These are phyloP conservation scores for Notolabrus celidotus DNA, from an alignment of 2,797 vertebrate genomes.

Conservation along the genomic window DNA sequence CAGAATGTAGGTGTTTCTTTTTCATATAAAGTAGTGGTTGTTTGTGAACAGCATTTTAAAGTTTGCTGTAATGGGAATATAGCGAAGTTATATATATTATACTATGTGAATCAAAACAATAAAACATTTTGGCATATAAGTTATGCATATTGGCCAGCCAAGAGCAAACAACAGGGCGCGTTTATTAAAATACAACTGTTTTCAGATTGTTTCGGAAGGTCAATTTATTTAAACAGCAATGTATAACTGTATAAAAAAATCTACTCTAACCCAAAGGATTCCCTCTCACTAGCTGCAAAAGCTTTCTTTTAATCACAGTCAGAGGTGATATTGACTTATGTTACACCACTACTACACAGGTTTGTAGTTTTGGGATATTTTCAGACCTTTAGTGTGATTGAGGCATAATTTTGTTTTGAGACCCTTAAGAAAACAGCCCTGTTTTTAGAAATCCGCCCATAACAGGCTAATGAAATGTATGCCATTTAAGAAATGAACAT, in stretches of 20 bases:
- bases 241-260: neutral
- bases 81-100: constrained; percentile 45
- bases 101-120: constrained; percentile 29
- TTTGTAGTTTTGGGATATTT: constrained; percentile 14
- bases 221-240: neutral
- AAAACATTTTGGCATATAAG: constrained; percentile 14
- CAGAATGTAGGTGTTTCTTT: neutral
- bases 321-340: constrained; percentile 2
- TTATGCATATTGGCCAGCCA: constrained; percentile 50
- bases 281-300: neutral
- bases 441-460: neutral
- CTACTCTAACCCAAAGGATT: neutral
- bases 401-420: too few species aligned
- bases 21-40: neutral
- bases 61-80: constrained; percentile 18
- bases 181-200: constrained; percentile 1
- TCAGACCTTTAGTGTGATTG: neutral
- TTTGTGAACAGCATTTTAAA: neutral
- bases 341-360: constrained; percentile 21
- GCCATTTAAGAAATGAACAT: neutral
- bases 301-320: constrained; percentile 6
- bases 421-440: neutral
- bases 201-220: neutral
- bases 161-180: constrained; percentile 27
- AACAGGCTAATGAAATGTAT: neutral